A percentile compares a stretch with the other conserved stretches of the same genome.
phyloP scores from a whole-genome alignment of 2,888 invertebrate genomes.

The Tiliacea aurago region DNA sequence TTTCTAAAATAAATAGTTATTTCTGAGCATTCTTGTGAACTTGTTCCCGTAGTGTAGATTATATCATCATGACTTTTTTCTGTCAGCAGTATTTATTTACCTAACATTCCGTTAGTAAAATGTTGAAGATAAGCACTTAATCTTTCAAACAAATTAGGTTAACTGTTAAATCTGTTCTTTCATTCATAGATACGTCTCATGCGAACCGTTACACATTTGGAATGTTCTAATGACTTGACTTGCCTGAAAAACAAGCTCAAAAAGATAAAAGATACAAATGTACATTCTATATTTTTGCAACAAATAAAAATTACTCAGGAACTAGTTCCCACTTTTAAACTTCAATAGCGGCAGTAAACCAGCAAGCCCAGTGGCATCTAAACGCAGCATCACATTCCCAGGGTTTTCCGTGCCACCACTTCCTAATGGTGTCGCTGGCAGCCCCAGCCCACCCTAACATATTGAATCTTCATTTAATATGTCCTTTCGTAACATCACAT shows the following conservation, averaged over 20 bases:
- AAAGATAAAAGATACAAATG: neutral
- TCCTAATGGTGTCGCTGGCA: constrained; percentile 85
- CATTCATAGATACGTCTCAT: no score
- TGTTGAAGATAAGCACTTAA: neutral
- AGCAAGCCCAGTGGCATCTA: constrained; percentile 52
- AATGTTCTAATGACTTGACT: neutral
- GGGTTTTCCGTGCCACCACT: constrained; percentile 86
- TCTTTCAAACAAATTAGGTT: constrained; percentile 28
- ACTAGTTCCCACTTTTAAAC: neutral
- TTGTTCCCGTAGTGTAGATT: neutral
- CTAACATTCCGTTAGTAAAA: neutral
- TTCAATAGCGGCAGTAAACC: constrained; percentile 13
- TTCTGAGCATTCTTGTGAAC: neutral
- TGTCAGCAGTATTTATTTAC: neutral
- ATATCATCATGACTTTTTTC: constrained; percentile 25
- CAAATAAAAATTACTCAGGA: fast-evolving
- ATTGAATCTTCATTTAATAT: constrained; percentile 88
- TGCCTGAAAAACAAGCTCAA: neutral
- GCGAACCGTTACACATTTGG: neutral
- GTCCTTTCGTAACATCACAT: constrained; percentile 76
- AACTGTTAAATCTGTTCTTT: constrained; percentile 7
- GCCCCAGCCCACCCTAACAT: constrained; percentile 79
- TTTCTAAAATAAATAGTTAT: constrained; percentile 5
- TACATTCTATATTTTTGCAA: neutral
- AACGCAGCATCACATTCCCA: constrained; percentile 83